Evolutionary conservation across 2,888 invertebrate species (phyloP).

Genomic region (Epinotia demarniana): DNA sequence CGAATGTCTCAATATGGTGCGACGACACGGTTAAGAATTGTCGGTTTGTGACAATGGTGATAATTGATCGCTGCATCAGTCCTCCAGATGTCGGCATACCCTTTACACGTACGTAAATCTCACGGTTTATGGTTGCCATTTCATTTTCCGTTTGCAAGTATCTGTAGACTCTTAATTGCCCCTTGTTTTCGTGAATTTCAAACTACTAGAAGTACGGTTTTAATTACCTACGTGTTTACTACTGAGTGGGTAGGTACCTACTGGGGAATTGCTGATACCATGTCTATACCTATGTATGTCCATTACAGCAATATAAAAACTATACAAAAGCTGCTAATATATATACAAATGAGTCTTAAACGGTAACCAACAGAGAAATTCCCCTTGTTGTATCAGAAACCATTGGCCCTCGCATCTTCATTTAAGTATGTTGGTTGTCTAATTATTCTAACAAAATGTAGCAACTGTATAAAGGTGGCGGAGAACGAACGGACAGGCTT

Average conservation of each 20-base stretch:
- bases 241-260: background rate
- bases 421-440: constrained; percentile 40
- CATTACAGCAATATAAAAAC: background rate
- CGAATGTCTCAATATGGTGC: constrained; percentile 66
- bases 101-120: constrained; percentile 70
- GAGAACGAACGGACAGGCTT: constrained; percentile 46
- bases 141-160: constrained; percentile 44
- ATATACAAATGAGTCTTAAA: constrained; percentile 10
- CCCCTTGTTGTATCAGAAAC: background rate
- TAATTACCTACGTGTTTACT: background rate
- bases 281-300: too few species aligned
- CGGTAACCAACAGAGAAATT: background rate
- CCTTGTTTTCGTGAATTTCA: constrained; percentile 30
- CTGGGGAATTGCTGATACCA: too few species aligned
- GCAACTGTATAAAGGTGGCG: constrained; percentile 48
- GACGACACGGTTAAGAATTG: constrained; percentile 72
- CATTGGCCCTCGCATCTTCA: background rate
- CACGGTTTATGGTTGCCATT: constrained; percentile 60
- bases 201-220: background rate
- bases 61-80: constrained; percentile 79
- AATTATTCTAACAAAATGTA: constrained; percentile 46
- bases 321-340: constrained; percentile 1
- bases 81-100: constrained; percentile 75
- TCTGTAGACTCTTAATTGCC: constrained; percentile 46
- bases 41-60: constrained; percentile 70